Percentiles rank a stretch among this genome's conserved stretches.
Conservation (phyloP, 2,797 vertebrate genomes). For the Lateolabrax maculatus region DNA sequence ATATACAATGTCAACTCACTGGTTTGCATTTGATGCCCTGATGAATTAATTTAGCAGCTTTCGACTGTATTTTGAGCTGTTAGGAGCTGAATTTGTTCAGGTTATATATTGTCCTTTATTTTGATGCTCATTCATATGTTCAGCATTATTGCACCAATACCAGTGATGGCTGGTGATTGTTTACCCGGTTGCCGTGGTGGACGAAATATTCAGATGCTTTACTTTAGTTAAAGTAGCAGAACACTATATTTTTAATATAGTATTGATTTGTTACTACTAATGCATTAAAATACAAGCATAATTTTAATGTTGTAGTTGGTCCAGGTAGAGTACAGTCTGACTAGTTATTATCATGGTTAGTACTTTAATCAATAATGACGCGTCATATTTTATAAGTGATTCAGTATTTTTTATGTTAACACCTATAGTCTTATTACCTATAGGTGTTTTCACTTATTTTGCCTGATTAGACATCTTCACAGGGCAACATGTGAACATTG, state of each 20-base stretch:
- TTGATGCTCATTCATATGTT: slow-evolving; percentile 8
- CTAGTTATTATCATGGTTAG: neutral
- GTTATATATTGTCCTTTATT: neutral
- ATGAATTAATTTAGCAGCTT: neutral
- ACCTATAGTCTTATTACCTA: neutral
- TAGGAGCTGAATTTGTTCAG: neutral
- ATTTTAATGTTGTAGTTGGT: neutral
- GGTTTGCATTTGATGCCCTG: slow-evolving; percentile 16
- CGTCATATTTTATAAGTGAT: neutral
- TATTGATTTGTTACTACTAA: neutral
- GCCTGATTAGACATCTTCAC: neutral
- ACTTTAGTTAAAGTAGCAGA: neutral
- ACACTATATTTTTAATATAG: too few species aligned
- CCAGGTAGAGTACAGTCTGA: neutral
- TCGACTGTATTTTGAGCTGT: neutral
- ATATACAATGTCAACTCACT: neutral
- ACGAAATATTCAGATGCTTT: neutral
- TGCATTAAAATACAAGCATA: neutral
- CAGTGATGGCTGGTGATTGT: neutral
- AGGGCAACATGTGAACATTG: neutral
- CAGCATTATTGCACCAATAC: neutral
- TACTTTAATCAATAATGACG: neutral
- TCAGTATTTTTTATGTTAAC: neutral
- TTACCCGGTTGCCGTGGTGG: neutral
- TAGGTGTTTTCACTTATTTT: neutral